Percentiles rank a stretch among this genome's conserved stretches.
phyloP scores from a whole-genome alignment of 92 coral and sea anemone genomes.

The Zoanthus sansibaricus region DNA sequence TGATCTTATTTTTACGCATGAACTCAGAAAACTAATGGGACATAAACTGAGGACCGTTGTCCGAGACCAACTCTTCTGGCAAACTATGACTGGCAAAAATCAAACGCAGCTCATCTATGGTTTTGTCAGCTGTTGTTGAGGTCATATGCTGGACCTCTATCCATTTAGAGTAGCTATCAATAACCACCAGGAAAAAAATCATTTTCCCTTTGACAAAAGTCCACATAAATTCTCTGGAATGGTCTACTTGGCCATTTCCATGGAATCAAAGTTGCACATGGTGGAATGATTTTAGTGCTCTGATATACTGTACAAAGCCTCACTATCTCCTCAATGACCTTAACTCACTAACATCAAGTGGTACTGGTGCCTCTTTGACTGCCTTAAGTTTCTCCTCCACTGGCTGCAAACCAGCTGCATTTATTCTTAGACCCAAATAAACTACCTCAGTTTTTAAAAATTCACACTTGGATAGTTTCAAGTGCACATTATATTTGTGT shows the following conservation, averaged over 20 bases:
- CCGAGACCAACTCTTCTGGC: slow-evolving; percentile 35
- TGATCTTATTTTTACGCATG: slow-evolving; percentile 26
- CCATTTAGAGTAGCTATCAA: slow-evolving; percentile 37
- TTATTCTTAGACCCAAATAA: slow-evolving; percentile 65
- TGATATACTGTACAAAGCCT: slow-evolving; percentile 55
- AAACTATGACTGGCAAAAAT: slow-evolving; percentile 44
- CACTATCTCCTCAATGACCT: slow-evolving; percentile 51
- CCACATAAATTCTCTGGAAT: slow-evolving; percentile 64
- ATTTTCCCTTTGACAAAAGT: slow-evolving; percentile 41
- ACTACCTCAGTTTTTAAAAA: slow-evolving; percentile 69
- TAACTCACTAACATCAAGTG: slow-evolving; percentile 62
- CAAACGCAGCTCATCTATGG: slow-evolving; percentile 30
- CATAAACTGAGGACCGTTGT: slow-evolving; percentile 46
- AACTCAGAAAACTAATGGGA: slow-evolving; percentile 36
- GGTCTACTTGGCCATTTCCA: slow-evolving; percentile 75
- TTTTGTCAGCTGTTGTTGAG: neutral
- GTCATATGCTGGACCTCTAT: slow-evolving; percentile 6
- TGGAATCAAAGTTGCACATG: slow-evolving; percentile 66
- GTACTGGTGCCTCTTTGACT: slow-evolving; percentile 64
- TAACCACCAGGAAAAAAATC: slow-evolving; percentile 34
- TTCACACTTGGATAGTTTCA: slow-evolving; percentile 54
- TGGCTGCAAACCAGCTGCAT: slow-evolving; percentile 67
- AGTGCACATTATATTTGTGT: slow-evolving; percentile 31
- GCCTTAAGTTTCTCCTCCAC: slow-evolving; percentile 71
- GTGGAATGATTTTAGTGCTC: slow-evolving; percentile 49